Evolutionary conservation across 2,888 invertebrate species (phyloP), one percentile per base, ranked within the genome.

Genomic region (Amphipoea oculea): DNA sequence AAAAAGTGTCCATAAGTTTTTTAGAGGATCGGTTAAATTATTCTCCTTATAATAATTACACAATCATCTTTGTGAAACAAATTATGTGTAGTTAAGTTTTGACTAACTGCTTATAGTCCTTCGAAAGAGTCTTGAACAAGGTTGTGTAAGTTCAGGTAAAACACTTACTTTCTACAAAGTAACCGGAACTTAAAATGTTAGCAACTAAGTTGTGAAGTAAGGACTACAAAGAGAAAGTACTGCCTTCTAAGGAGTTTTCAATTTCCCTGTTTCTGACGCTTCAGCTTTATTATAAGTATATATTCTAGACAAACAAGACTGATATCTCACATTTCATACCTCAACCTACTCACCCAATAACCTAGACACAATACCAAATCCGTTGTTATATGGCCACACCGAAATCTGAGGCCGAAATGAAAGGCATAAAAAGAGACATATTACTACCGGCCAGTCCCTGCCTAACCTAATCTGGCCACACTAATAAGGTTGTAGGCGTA

Each of bases 401-500:
- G 69, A 81, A 78, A 82, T 81, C 80, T 72, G 70, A 80, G 72
- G 72, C 48, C 81, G 68, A 90, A 89, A 89, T 89, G 81, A 89
- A 89, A 89, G 60, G 81, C 69, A 86, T 89, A 90, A 89, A 90
- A 79, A 83, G 67, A 85, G 78, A 82, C 72, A 84, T 83, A 81
- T 84, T 83, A 83, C 83, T 81, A 72, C 79, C 62, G 83, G 78
- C 20, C 87, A 78, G 75, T 65, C 62, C 75, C 73, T 65, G 62
- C 72, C 70, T 71, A 69, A 75, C 86, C 83, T 86, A 86, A 84
- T 81, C 82, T 84, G 73, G 65, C 75, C 54, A 70, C 84, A 86
- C 84, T 89, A 90, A 89, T 89, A 89, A 89, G 89, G 78, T 76
- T 77, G 75, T 75, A 86, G 79, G 69, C 85, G 63, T 85, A 86